Evolutionary conservation across 2,113 vertebrate genomes (phyloP).

Genomic region (Acanthochromis polyacanthus): DNA sequence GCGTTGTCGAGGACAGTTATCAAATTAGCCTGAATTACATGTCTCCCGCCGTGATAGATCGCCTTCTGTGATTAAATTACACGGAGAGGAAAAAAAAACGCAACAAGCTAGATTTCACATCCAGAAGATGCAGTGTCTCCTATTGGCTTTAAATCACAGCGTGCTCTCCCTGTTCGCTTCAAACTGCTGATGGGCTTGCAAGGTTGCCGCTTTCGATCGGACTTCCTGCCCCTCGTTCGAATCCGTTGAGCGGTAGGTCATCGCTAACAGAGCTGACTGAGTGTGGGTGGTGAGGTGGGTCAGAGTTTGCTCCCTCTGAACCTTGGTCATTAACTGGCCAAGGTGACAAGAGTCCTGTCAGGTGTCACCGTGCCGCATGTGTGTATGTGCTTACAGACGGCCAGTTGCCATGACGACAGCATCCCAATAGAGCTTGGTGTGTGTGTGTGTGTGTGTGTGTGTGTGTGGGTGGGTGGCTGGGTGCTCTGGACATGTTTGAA

Average conservation of each 20-base stretch:
- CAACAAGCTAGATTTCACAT: slow-evolving; percentile 49
- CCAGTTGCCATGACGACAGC: slow-evolving; percentile 69
- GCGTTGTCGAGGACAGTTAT: slow-evolving; percentile 78
- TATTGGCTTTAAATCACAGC: slow-evolving; percentile 46
- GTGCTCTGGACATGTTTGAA: slow-evolving; percentile 51
- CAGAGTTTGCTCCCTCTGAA: slow-evolving; percentile 56
- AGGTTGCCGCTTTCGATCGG: slow-evolving; percentile 9
- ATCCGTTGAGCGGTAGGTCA: slow-evolving; percentile 60
- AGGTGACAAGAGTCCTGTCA: slow-evolving; percentile 67
- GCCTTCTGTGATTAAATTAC: slow-evolving; percentile 75
- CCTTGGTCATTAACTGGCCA: slow-evolving; percentile 70
- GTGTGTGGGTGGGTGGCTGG: slow-evolving; percentile 36
- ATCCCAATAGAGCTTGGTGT: slow-evolving; percentile 33
- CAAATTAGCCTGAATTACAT: slow-evolving; percentile 76
- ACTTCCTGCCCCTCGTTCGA: slow-evolving; percentile 25
- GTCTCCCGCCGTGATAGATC: slow-evolving; percentile 70
- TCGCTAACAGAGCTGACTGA: slow-evolving; percentile 47
- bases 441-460: slow-evolving; percentile 24
- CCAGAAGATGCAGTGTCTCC: slow-evolving; percentile 34
- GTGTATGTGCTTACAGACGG: slow-evolving; percentile 27
- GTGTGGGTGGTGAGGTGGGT: slow-evolving; percentile 53
- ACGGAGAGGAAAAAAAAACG: slow-evolving; percentile 8
- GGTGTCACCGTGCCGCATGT: slow-evolving; percentile 54
- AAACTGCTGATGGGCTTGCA: slow-evolving; percentile 20
- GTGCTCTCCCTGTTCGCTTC: slow-evolving; percentile 30